These are phyloP conservation scores for Clarias magur DNA, from an alignment of 2,113 vertebrate genomes.

Conservation along the genomic window DNA sequence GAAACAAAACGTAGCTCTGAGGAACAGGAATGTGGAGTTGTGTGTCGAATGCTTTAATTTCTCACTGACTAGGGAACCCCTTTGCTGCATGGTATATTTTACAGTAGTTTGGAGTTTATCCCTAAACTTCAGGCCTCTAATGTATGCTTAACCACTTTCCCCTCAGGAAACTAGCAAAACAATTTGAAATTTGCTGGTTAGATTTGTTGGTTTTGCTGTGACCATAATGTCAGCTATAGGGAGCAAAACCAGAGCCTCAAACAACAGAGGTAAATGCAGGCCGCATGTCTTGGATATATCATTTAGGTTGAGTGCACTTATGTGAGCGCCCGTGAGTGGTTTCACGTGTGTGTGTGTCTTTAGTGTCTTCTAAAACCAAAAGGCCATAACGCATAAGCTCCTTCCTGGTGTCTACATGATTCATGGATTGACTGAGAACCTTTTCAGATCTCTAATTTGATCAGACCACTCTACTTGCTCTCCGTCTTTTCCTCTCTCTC, in stretches of 20 bases:
- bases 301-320: conserved; percentile 32
- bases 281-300: not conserved
- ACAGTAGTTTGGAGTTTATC: conserved; percentile 32
- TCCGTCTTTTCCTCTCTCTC: not conserved
- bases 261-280: conserved; percentile 4
- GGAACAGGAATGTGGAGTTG: conserved; percentile 34
- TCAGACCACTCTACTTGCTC: conserved; percentile 20
- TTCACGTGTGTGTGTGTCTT: conserved; percentile 17
- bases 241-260: not conserved
- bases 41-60: conserved; percentile 37
- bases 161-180: not conserved
- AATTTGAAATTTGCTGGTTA: not conserved
- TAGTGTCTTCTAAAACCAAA: conserved; percentile 38
- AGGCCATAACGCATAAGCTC: conserved; percentile 34
- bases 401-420: conserved; percentile 43
- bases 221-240: conserved; percentile 27
- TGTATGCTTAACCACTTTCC: conserved; percentile 5
- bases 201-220: conserved; percentile 24
- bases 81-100: conserved; percentile 25
- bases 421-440: conserved; percentile 41
- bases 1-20: conserved; percentile 38
- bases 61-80: conserved; percentile 3
- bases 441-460: conserved; percentile 47
- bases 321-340: conserved; percentile 11
- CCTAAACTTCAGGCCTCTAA: not conserved